Evolutionary conservation across 2,888 invertebrate species (phyloP), one percentile per base, ranked within the genome.

Genomic region (Trichopoda pennipes): DNA sequence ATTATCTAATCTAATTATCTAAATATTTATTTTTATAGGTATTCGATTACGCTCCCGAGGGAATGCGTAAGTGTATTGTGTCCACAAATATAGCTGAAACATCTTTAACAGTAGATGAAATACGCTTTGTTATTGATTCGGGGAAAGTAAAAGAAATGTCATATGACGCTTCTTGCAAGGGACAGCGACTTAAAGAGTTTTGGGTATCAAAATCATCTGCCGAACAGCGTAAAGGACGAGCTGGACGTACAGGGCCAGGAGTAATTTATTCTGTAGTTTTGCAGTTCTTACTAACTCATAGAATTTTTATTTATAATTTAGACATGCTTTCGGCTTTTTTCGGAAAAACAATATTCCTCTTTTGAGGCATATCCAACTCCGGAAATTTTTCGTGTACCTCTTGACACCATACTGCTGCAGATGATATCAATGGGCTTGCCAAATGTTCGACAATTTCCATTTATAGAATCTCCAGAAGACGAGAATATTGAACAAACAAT

Each of bases 51-150:
- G 94, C 99, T 0, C 99, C 99, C 1, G 97, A 98, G 73, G 97
- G 98, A 6, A 94, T 97, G 3, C 93, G 99, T 70, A 99, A 99
- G 90, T 99, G 99, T 90, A 97, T 99, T 80, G 94, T 99, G 1
- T 97, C 98, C 0, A 99, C 99, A 1, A 99, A 99, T 89, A 99
- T 99, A 77, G 99, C 99, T 0, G 99, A 99, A 92, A 99, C 99
- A 0, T 99, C 99, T 0, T 95, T 99, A 4, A 99, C 99, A 0
- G 99, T 99, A 72, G 99, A 99, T 90, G 99, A 99, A 0, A 96
- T 99, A 70, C 93, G 99, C 87, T 99, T 99, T 91, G 99, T 99
- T 0, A 94, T 97, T 0, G 99, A 99, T 91, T 98, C 98, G 3
- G 99, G 99, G 35, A 98, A 98, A 93, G 97, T 94, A 0, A 99